Evolutionary conservation across 1,140 invertebrate species (phyloP), one percentile per base, ranked within the genome.

Genomic region (Nomia melanderi): DNA sequence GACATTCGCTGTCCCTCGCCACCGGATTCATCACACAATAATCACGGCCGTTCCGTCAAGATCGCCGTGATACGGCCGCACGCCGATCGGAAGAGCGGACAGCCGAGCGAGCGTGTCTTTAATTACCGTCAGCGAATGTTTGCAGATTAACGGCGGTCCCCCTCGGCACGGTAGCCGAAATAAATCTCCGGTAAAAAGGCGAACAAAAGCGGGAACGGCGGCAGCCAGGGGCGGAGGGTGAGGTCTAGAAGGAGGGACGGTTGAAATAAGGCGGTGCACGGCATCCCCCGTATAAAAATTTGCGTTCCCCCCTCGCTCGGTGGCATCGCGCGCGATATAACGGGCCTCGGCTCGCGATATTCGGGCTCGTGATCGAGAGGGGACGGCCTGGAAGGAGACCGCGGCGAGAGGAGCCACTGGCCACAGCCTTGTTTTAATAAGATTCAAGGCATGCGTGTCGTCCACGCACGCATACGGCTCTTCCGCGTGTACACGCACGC

Each of bases 121-220:
- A 85, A 84, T 84, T 84, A 82, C 82, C 66, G 78, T 84, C 78
- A 59, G 66, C 67, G 73, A 84, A 84, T 84, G 84, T 84, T 80
- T 84, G 31, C 78, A 80, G 67, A 84, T 84, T 84, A 84, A 84
- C 73, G 65, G 57, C 71, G 54, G 39, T n/a, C n/a, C 33, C 53
- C 29, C 33, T 31, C 56, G 36, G 50, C 81, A 66, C 69, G 67
- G 80, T 57, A 82, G 69, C 59, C 66, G 47, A 77, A 71, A 72
- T 50, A 56, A 73, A 75, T 64, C 62, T 69, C 41, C 36, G 39
- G 29, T 2, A 27, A 73, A 57, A 63, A 73, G 31, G 47, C 47
- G n/a, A 50, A 50, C 47, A n/a, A 50, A n/a, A 4, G 17, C 44
- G 6, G 47, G 20, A 17, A 0, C 6, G 2, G 41, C 20, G 44